Evolutionary conservation across 2,797 vertebrate genomes (phyloP).

Genomic region (Sciurus carolinensis): DNA sequence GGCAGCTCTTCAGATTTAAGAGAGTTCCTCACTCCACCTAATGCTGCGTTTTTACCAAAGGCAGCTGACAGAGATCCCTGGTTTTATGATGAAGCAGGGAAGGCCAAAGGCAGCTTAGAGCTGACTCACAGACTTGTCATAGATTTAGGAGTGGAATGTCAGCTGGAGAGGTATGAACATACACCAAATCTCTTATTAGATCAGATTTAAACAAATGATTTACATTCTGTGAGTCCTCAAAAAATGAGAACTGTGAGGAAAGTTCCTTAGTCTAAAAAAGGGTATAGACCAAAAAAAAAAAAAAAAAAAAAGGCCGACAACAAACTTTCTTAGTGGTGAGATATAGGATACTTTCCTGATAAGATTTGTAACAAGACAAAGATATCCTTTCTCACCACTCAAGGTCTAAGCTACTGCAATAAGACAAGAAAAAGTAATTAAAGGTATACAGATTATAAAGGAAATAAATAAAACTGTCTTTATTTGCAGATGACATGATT

Average conservation of each 20-base stretch:
- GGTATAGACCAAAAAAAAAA: neutral
- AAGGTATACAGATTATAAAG: neutral
- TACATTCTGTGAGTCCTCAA: neutral
- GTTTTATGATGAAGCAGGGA: neutral
- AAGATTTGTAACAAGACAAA: neutral
- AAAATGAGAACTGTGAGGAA: neutral
- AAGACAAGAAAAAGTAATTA: slow-evolving; percentile 74
- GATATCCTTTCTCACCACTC: neutral
- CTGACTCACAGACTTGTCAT: neutral
- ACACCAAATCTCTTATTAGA: slow-evolving; percentile 28
- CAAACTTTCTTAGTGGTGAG: neutral
- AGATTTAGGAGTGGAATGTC: neutral
- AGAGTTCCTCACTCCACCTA: slow-evolving; percentile 11
- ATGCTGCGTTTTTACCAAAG: slow-evolving; percentile 30
- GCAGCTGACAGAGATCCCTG: slow-evolving; percentile 36
- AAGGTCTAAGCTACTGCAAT: slow-evolving; percentile 50
- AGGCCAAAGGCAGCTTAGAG: neutral
- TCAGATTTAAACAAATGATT: neutral
- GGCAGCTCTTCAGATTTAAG: slow-evolving; percentile 51
- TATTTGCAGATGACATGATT: neutral
- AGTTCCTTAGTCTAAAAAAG: neutral
- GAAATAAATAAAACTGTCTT: neutral
- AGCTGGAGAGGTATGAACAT: neutral
- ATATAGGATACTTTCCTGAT: neutral
- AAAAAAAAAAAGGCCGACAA: neutral